Percentiles rank a stretch among this genome's conserved stretches.
These are phyloP conservation scores for Rhopalosiphum padi DNA, from an alignment of 1,140 invertebrate genomes.

Conservation along the genomic window DNA sequence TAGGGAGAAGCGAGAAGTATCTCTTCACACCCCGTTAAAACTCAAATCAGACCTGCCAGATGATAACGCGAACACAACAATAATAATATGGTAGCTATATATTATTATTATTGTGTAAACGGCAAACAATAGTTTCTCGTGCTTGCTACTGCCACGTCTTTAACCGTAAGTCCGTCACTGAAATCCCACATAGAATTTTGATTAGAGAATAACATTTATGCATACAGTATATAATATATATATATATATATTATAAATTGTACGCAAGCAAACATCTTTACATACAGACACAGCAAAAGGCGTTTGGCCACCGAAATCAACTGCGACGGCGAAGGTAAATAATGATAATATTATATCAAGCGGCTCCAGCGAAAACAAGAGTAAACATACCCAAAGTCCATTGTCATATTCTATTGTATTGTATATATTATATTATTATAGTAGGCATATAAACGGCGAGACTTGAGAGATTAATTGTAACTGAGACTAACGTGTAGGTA, in stretches of 20 bases:
- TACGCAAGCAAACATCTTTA: not conserved
- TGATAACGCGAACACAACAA: not conserved
- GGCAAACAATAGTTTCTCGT: not conserved
- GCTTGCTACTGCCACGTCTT: not conserved
- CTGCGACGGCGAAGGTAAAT: not conserved
- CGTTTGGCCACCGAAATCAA: not conserved
- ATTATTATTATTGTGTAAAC: not conserved
- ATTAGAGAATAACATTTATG: not conserved
- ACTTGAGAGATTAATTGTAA: constrained; percentile 18
- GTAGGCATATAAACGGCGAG: not conserved
- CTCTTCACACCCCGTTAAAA: not conserved
- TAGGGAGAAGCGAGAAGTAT: not conserved
- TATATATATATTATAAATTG: not conserved
- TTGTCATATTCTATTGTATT: not conserved
- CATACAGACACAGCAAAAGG: not conserved
- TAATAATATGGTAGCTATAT: not conserved
- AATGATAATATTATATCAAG: constrained; percentile 18
- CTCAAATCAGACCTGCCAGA: not conserved
- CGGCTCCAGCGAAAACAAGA: not conserved
- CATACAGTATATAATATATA: not conserved
- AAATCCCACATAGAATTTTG: not conserved
- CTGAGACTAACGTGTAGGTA: not conserved
- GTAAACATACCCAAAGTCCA: not conserved
- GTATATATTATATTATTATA: not conserved
- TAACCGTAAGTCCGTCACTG: not conserved